Percentiles rank a stretch among this genome's conserved stretches.
Conservation (phyloP, 2,797 vertebrate genomes). For the Hippopotamyrus pictus region DNA sequence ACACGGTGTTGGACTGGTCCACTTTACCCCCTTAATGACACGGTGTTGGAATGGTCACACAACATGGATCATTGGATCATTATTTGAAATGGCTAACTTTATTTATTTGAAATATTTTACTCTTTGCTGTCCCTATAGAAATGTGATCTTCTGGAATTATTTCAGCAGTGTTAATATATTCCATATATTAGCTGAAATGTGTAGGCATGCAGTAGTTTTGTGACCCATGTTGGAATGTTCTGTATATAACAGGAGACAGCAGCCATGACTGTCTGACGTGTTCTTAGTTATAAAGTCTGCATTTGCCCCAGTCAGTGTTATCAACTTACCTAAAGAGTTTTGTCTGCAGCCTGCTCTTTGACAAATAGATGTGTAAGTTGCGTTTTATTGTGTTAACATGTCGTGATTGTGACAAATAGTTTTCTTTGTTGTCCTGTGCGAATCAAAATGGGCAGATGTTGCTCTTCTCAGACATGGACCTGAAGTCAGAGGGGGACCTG, state of each 20-base stretch:
- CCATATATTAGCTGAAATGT: neutral
- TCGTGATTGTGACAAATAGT: neutral
- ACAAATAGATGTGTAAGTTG: neutral
- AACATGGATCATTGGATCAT: neutral
- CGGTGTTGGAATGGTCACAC: neutral
- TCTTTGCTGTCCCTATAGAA: neutral
- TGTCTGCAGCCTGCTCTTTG: neutral
- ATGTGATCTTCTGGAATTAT: neutral
- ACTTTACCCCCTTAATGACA: neutral
- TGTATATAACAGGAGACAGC: neutral
- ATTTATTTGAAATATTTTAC: neutral
- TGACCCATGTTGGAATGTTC: neutral
- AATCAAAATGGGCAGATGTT: neutral
- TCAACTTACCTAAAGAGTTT: neutral
- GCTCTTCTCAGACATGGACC: neutral
- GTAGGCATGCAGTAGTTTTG: neutral
- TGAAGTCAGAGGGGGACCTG: neutral
- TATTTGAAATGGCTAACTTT: neutral
- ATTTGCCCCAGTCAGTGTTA: neutral
- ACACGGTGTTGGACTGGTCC: neutral
- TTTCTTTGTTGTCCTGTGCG: neutral
- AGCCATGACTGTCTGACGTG: neutral
- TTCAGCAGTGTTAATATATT: neutral
- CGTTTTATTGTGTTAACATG: neutral
- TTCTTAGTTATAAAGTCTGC: neutral